These are phyloP conservation scores for Lamellibrachia columna DNA, from an alignment of 2,888 invertebrate genomes.

Conservation along the genomic window DNA sequence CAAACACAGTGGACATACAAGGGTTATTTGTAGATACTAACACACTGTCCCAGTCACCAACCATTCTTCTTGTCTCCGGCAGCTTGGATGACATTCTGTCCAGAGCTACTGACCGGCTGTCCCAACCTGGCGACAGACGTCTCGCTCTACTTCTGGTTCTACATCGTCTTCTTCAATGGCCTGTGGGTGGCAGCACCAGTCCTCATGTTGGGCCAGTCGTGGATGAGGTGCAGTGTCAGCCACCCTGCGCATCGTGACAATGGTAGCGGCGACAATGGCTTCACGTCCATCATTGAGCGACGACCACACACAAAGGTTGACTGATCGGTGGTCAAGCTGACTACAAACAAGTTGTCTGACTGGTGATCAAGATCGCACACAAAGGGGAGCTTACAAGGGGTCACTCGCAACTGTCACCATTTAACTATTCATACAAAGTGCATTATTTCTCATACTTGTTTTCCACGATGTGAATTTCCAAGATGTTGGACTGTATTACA, in stretches of 20 bases:
- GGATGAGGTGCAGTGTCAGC: constrained; percentile 31
- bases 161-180: constrained; percentile 61
- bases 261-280: not conserved
- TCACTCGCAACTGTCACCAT: too few species aligned
- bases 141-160: constrained; percentile 58
- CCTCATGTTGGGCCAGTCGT: constrained; percentile 56
- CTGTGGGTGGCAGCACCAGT: constrained; percentile 61
- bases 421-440: too few species aligned
- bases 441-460: too few species aligned
- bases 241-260: not conserved
- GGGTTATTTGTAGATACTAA: too few species aligned
- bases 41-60: too few species aligned
- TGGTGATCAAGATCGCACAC: not conserved
- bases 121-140: constrained; percentile 53
- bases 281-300: not conserved
- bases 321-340: not conserved
- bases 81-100: constrained; percentile 64
- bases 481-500: too few species aligned
- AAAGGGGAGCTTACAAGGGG: too few species aligned
- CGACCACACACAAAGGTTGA: not conserved
- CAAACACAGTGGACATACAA: too few species aligned
- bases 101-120: constrained; percentile 59
- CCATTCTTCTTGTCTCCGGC: constrained; percentile 17
- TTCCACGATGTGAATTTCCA: too few species aligned
- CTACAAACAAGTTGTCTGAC: not conserved